phyloP scores from a whole-genome alignment of 2,888 invertebrate species.

The Melinaea marsaeus region DNA sequence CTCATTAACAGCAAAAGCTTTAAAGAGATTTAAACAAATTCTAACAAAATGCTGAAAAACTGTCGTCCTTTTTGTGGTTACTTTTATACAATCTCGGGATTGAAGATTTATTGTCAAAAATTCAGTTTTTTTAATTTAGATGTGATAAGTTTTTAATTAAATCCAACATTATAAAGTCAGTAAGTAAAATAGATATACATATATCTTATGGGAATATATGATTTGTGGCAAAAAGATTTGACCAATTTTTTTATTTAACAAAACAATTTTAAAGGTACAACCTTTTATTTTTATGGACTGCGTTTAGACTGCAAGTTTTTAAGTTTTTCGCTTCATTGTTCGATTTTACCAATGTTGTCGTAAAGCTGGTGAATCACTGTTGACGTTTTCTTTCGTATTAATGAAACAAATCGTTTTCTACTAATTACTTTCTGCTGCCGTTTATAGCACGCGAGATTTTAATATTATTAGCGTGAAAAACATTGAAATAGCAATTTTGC shows the following conservation, averaged over 20 bases:
- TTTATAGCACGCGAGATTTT: slow-evolving; percentile 55
- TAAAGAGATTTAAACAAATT: slow-evolving; percentile 70
- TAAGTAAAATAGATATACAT: too few relatives aligned
- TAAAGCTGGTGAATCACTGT: slow-evolving; percentile 38
- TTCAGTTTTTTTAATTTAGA: too few relatives aligned
- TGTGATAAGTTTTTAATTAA: too few relatives aligned
- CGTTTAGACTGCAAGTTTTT: not conserved
- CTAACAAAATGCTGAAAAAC: slow-evolving; percentile 68
- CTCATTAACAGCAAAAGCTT: slow-evolving; percentile 70
- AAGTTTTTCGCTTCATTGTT: not conserved
- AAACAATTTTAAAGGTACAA: too few relatives aligned
- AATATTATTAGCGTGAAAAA: slow-evolving; percentile 43
- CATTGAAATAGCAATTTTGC: slow-evolving; percentile 38
- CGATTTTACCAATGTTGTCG: slow-evolving; percentile 48
- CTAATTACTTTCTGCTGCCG: slow-evolving; percentile 53
- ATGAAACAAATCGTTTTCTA: slow-evolving; percentile 53
- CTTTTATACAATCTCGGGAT: slow-evolving; percentile 65
- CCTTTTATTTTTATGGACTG: too few relatives aligned
- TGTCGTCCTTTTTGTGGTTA: slow-evolving; percentile 69
- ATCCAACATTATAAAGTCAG: too few relatives aligned
- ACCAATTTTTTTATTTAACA: too few relatives aligned
- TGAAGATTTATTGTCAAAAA: slow-evolving; percentile 35
- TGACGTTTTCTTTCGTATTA: slow-evolving; percentile 45
- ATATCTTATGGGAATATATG: too few relatives aligned
- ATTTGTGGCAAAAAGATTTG: too few relatives aligned